Evolutionary conservation across 2,797 vertebrate genomes (phyloP), one percentile per base, ranked within the genome.

Genomic region (Pipistrellus nathusii): DNA sequence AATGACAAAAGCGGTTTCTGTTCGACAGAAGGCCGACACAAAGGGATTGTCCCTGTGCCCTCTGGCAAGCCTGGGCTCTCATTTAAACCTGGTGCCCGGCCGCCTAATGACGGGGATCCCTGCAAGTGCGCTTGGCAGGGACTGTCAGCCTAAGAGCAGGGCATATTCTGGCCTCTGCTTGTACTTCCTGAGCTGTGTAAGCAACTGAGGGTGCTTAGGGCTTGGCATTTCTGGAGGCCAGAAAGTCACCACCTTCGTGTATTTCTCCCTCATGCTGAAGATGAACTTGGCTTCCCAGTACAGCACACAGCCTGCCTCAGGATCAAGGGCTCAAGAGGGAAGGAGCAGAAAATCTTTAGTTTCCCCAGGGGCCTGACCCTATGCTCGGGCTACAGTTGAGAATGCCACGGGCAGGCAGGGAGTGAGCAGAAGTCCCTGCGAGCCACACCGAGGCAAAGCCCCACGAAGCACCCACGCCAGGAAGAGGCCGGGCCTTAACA

Each of bases 1-100:
- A 85, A 92, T 1, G n/a, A 84, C 27, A 81, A 87, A 78, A 38
- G 10, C 25, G 13, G 27, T 62, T 89, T 69, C 64, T 73, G 35
- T 11, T 17, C 30, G 35, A 93, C 53, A 73, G 75, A 82, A 91
- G 91, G 68, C 82, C 1, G 1, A 62, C 80, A 78, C 71, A 69
- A 62, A 0, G 6, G 44, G 44, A 41, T 9, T 57, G 17, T 14
- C 41, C 72, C n/a, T 64, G 46, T 0, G 0, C 71, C 90, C 48
- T 1, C 80, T 84, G 88, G 86, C 91, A 92, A 75, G 23, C 13
- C 53, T 80, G 71, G 62, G 69, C 81, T 88, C 95, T 94, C 68
- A 93, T 95, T 92, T 75, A 64, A 88, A 75, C 62, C 85, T 53
- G 64, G 87, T 69, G 59, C 82, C 46, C 32, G 21, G 21, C 25